Percentiles rank a stretch among this genome's conserved stretches.
phyloP scores from a whole-genome alignment of 2,113 vertebrate genomes.

The Rhadina sibilatrix region DNA sequence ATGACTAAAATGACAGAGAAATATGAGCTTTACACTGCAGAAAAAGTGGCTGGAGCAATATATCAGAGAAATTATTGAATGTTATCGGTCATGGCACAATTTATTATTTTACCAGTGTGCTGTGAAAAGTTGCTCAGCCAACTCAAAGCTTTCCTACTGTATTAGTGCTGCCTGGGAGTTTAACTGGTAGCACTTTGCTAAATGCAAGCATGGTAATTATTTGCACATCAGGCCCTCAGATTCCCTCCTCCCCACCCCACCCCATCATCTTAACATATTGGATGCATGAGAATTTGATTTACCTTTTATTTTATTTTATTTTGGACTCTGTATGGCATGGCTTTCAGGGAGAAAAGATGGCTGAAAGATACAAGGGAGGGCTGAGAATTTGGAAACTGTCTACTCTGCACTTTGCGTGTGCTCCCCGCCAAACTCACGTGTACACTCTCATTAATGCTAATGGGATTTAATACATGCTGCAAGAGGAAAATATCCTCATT shows the following conservation, averaged over 20 bases:
- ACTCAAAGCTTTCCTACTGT: not conserved
- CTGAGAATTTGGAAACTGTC: constrained; percentile 54
- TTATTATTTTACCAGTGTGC: constrained; percentile 56
- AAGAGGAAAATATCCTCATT: constrained; percentile 64
- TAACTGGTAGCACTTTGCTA: not conserved
- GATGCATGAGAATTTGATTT: constrained; percentile 15
- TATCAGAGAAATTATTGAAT: constrained; percentile 60
- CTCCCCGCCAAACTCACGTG: constrained; percentile 36
- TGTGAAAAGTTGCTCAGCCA: constrained; percentile 46
- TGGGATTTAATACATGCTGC: constrained; percentile 63
- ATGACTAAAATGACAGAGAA: constrained; percentile 62
- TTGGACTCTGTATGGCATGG: not conserved
- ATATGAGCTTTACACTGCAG: constrained; percentile 25
- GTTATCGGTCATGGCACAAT: constrained; percentile 58
- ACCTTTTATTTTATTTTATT: constrained; percentile 9
- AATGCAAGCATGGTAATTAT: constrained; percentile 43
- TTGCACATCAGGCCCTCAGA: not conserved
- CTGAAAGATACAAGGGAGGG: constrained; percentile 19
- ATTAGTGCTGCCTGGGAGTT: not conserved
- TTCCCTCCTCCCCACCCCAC: not conserved
- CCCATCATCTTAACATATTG: not conserved
- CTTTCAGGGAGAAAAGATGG: constrained; percentile 13
- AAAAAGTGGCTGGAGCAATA: constrained; percentile 37
- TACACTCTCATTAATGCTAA: constrained; percentile 64
- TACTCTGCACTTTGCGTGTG: constrained; percentile 43